Evolutionary conservation across 2,113 vertebrate genomes (phyloP).

Genomic region (Camelus bactrianus): DNA sequence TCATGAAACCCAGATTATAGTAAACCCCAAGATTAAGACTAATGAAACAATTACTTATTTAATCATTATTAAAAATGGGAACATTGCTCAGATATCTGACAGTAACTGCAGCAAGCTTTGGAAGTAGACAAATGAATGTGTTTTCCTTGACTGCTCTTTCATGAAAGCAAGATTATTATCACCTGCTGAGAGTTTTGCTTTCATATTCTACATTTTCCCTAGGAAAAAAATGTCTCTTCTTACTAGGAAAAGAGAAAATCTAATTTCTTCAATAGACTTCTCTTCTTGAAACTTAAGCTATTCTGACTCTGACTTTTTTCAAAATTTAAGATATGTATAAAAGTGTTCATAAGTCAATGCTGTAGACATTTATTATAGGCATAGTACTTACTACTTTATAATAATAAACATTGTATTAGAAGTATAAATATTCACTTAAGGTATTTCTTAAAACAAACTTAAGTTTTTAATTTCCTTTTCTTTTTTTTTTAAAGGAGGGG

Average conservation of each 20-base stretch:
- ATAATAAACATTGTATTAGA: not conserved
- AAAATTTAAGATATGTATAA: not conserved
- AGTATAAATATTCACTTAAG: not conserved
- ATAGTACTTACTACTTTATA: not conserved
- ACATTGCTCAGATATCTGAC: conserved; percentile 73
- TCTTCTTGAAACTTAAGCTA: conserved; percentile 35
- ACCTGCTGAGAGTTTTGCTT: conserved; percentile 68
- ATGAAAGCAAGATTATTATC: conserved; percentile 75
- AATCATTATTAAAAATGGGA: conserved; percentile 78
- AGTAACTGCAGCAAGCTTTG: conserved; percentile 55
- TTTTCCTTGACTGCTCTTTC: conserved; percentile 79
- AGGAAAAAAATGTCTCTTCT: not conserved
- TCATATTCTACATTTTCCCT: conserved; percentile 52
- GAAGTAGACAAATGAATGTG: conserved; percentile 69
- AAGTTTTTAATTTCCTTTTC: not conserved
- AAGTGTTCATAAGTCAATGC: not conserved
- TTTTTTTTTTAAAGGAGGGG: too few species aligned
- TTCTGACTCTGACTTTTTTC: conserved; percentile 43
- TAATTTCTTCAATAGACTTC: not conserved
- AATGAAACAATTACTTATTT: conserved; percentile 83
- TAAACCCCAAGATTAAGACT: conserved; percentile 74
- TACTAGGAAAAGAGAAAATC: conserved; percentile 29
- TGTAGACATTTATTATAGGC: not conserved
- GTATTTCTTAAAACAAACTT: not conserved
- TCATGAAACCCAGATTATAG: conserved; percentile 69